Evolutionary conservation across 2,797 vertebrate genomes (phyloP).

Genomic region (Miichthys miiuy): DNA sequence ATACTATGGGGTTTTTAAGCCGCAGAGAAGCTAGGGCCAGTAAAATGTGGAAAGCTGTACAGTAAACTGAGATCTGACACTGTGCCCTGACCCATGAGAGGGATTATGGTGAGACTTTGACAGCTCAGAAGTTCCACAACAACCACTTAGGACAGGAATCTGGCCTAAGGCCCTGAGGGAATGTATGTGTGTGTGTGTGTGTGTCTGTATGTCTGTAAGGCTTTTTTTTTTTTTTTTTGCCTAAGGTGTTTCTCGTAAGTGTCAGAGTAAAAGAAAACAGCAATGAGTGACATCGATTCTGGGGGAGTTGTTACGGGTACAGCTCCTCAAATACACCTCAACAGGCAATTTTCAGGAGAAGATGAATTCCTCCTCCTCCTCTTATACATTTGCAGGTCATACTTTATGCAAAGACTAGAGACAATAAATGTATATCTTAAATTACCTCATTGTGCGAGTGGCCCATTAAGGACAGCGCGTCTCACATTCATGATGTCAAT

Average conservation of each 20-base stretch:
- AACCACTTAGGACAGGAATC: slow-evolving; percentile 73
- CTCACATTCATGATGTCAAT: slow-evolving; percentile 51
- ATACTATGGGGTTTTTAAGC: slow-evolving; percentile 6
- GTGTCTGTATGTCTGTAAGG: slow-evolving; percentile 21
- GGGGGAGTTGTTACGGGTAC: slow-evolving; percentile 19
- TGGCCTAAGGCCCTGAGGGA: slow-evolving; percentile 33
- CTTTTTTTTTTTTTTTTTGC: slow-evolving; percentile 47
- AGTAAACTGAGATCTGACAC: slow-evolving; percentile 64
- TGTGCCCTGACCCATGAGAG: slow-evolving; percentile 64
- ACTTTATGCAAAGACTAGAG: slow-evolving; percentile 14
- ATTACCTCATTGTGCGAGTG: slow-evolving; percentile 43
- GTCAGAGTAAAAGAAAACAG: slow-evolving; percentile 59
- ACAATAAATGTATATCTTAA: slow-evolving; percentile 44
- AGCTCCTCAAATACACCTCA: slow-evolving; percentile 40
- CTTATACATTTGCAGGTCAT: slow-evolving; percentile 22
- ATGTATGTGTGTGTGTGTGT: slow-evolving; percentile 7
- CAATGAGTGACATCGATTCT: slow-evolving; percentile 47
- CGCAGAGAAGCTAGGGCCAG: slow-evolving; percentile 4
- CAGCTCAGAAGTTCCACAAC: slow-evolving; percentile 66
- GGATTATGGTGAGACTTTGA: slow-evolving; percentile 66
- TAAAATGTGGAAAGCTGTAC: slow-evolving; percentile 50
- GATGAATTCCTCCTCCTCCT: slow-evolving; percentile 41
- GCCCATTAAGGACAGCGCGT: slow-evolving; percentile 58
- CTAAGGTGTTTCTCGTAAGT: slow-evolving; percentile 45
- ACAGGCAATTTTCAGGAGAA: slow-evolving; percentile 33